Conservation (phyloP, 2,113 vertebrate species). For the human (Homo sapiens) region GRCh38 chr1:212157001-212157500, state of each 20-base stretch:
- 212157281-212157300: background rate
- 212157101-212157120: background rate
- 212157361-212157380: constrained; percentile 6
- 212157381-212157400: background rate
- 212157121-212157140: background rate
- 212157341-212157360: background rate
- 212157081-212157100: background rate
- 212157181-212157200: background rate
- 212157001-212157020: background rate
- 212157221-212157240: background rate
- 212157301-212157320: background rate
- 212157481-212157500: background rate
- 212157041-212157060: background rate
- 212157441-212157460: background rate
- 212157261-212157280: background rate
- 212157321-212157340: background rate
- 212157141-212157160: background rate
- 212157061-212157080: background rate
- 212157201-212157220: background rate
- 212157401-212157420: background rate
- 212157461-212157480: background rate
- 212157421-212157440: background rate
- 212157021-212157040: background rate
- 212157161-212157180: background rate
- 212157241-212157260: background rate